phyloP scores from a whole-genome alignment of 2,797 vertebrate species.

The Cyprinodon diabolis region DNA sequence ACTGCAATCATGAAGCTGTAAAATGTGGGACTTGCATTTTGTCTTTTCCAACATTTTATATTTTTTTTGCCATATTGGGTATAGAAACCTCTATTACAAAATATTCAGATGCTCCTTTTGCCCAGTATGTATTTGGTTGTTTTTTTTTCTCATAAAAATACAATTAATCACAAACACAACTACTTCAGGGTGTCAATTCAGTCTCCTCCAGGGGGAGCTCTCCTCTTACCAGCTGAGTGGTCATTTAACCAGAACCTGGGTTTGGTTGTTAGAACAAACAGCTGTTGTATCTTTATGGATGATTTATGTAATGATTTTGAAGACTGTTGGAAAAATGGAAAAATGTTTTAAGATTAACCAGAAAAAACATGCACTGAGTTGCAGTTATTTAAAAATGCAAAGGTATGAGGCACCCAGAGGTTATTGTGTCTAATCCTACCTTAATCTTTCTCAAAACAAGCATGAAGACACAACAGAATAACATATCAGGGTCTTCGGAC shows the following conservation, averaged over 20 bases:
- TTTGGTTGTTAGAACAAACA: neutral
- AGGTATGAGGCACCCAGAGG: neutral
- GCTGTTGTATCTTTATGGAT: neutral
- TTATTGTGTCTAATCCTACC: slow-evolving; percentile 24
- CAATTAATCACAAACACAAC: neutral
- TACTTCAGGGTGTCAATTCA: neutral
- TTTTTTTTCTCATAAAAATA: neutral
- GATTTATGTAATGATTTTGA: neutral
- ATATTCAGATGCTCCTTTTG: neutral
- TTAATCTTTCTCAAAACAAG: slow-evolving; percentile 9
- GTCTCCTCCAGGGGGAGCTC: slow-evolving; percentile 54
- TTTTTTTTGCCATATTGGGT: neutral
- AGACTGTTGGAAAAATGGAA: neutral
- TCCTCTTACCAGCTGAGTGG: slow-evolving; percentile 5
- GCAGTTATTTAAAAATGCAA: neutral
- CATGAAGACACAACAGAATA: slow-evolving; percentile 38
- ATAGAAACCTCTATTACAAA: neutral
- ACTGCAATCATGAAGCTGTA: neutral
- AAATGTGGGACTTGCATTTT: neutral
- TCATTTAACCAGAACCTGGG: neutral
- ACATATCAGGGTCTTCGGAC: slow-evolving; percentile 2
- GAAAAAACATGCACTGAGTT: neutral
- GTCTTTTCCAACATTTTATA: neutral
- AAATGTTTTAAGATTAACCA: neutral
- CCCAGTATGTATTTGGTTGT: no score